Evolutionary conservation across 2,113 vertebrate genomes (phyloP).

Genomic region (Reinhardtius hippoglossoides): DNA sequence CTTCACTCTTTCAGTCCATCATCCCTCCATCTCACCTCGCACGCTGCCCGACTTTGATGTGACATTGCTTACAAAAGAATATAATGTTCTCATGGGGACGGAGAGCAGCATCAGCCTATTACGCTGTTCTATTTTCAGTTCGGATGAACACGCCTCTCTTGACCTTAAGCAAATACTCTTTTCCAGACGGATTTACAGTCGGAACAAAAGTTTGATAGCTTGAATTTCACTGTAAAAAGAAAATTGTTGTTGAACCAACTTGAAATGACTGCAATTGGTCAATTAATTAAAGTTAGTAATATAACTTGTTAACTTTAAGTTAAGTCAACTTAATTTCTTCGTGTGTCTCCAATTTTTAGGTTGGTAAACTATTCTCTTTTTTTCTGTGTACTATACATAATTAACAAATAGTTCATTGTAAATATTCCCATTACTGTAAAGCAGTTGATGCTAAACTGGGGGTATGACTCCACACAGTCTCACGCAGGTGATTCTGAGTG

Average conservation of each 20-base stretch:
- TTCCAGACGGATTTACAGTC: neutral
- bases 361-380: too few species aligned
- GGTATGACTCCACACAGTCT: neutral
- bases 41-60: constrained; percentile 30
- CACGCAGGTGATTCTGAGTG: neutral
- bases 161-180: neutral
- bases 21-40: neutral
- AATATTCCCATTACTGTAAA: neutral
- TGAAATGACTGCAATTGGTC: too few species aligned
- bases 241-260: too few species aligned
- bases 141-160: constrained; percentile 1
- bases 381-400: too few species aligned
- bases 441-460: neutral
- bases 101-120: neutral
- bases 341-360: too few species aligned
- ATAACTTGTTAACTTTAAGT: too few species aligned
- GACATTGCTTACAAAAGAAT: constrained; percentile 39
- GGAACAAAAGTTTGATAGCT: constrained; percentile 8
- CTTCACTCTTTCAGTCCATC: constrained; percentile 22
- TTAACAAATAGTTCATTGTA: neutral
- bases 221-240: too few species aligned
- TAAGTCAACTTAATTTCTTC: too few species aligned
- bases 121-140: neutral
- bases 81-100: constrained; percentile 5
- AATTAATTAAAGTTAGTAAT: too few species aligned